A percentile compares a stretch with the other conserved stretches of the same genome.
Conservation (phyloP, 2,888 invertebrate species). For the Heliconius ethilla region DNA sequence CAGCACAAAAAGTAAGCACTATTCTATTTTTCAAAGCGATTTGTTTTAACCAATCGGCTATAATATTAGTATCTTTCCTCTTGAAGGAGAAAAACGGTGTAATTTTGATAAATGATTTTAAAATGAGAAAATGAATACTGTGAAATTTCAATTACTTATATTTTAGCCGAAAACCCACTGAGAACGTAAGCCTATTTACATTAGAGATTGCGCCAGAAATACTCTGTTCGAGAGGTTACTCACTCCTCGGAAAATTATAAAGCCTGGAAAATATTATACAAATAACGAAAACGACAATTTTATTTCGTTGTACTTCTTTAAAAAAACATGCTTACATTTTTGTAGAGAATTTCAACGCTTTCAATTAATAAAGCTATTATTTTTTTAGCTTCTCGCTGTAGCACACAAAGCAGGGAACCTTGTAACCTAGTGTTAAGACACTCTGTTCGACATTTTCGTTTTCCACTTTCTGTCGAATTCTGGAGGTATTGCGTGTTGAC, state of each 20-base stretch:
- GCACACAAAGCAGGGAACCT: too few relatives aligned
- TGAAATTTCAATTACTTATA: slow-evolving; percentile 3
- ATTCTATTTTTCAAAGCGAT: too few relatives aligned
- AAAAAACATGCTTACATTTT: too few relatives aligned
- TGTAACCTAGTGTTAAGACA: background rate
- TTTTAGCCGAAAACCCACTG: background rate
- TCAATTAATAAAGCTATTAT: too few relatives aligned
- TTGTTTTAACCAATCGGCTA: too few relatives aligned
- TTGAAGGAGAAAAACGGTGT: too few relatives aligned
- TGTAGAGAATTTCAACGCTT: too few relatives aligned
- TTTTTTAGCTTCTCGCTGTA: too few relatives aligned
- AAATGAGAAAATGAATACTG: background rate
- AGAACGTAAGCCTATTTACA: slow-evolving; percentile 25
- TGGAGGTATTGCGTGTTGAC: background rate
- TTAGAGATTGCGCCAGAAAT: slow-evolving; percentile 23
- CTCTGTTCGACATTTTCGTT: background rate
- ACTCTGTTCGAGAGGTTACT: slow-evolving; percentile 9
- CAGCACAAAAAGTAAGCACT: too few relatives aligned
- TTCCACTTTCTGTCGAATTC: background rate
- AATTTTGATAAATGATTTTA: too few relatives aligned
- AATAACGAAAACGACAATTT: background rate
- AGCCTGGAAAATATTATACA: background rate
- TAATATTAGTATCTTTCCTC: too few relatives aligned
- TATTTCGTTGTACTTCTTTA: too few relatives aligned
- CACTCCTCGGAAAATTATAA: background rate